Percentiles rank a stretch among this genome's conserved stretches.
phyloP scores from a whole-genome alignment of 2,888 invertebrate genomes.

The Drosophila anomalata region DNA sequence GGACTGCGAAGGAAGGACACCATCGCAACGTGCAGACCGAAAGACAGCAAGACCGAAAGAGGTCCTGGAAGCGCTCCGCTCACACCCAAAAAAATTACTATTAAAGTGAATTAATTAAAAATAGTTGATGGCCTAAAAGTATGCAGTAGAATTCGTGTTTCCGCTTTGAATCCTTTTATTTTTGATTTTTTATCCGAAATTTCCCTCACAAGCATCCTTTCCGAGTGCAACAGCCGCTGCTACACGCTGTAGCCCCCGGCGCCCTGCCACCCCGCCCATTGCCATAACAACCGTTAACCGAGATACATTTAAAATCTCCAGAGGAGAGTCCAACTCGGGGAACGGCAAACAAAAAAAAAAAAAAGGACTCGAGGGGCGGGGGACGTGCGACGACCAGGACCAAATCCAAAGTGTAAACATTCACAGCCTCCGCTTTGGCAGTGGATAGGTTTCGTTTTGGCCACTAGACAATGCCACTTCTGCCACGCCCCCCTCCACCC shows the following conservation, averaged over 20 bases:
- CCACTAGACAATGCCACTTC: constrained; percentile 40
- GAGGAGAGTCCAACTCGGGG: constrained; percentile 46
- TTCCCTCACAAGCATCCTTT: background rate
- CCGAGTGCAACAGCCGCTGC: constrained; percentile 60
- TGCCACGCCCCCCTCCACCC: background rate
- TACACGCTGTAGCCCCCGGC: constrained; percentile 44
- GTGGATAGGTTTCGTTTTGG: constrained; percentile 8
- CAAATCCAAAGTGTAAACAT: constrained; percentile 81
- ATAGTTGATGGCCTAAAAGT: background rate
- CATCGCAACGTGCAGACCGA: background rate
- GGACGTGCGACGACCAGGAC: constrained; percentile 61
- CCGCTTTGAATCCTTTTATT: background rate
- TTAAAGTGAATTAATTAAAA: background rate
- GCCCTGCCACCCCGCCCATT: constrained; percentile 28
- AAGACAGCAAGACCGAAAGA: background rate
- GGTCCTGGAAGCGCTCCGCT: background rate
- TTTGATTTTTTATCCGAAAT: background rate
- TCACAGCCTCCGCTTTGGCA: constrained; percentile 65
- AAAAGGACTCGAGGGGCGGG: constrained; percentile 2
- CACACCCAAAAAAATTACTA: background rate
- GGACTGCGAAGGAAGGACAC: constrained; percentile 3
- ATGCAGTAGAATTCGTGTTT: background rate
- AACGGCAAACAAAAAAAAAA: background rate
- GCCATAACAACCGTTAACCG: constrained; percentile 76
- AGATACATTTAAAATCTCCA: constrained; percentile 73